Percentiles rank a stretch among this genome's conserved stretches.
Conservation (phyloP, 2,888 invertebrate genomes). For the Gymnosoma rotundatum region DNA sequence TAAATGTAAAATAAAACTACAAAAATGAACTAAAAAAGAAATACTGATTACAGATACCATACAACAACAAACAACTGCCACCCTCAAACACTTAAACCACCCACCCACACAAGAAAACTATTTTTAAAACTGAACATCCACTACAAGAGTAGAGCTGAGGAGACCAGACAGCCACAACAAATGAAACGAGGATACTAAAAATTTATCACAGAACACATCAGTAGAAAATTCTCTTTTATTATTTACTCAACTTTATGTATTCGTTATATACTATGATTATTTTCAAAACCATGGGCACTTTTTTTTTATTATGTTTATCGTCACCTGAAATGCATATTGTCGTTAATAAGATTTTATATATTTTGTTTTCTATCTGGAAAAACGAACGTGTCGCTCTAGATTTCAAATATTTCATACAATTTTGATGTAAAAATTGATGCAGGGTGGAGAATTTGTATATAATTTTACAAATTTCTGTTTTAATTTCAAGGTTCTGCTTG, state of each 20-base stretch:
- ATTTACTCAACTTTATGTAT: neutral
- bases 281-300: neutral
- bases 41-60: conserved; percentile 69
- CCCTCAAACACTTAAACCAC: conserved; percentile 11
- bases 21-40: conserved; percentile 22
- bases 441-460: no score
- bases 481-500: no score
- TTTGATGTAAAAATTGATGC: no score
- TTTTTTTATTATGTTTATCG: neutral
- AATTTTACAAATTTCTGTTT: no score
- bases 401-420: no score
- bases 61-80: conserved; percentile 52
- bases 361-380: no score
- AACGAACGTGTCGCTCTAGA: no score
- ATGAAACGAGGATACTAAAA: conserved; percentile 72
- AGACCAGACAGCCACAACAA: conserved; percentile 57
- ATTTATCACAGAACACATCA: conserved; percentile 79
- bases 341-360: no score
- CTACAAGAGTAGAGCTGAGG: conserved; percentile 1
- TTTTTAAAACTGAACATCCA: conserved; percentile 37
- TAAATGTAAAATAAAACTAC: conserved; percentile 40
- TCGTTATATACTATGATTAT: neutral
- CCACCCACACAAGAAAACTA: conserved; percentile 23
- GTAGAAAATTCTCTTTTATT: conserved; percentile 27
- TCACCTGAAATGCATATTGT: neutral